Base-by-base conservation (phyloP, 2,888 invertebrate species). In the Apoda limacodes region DNA sequence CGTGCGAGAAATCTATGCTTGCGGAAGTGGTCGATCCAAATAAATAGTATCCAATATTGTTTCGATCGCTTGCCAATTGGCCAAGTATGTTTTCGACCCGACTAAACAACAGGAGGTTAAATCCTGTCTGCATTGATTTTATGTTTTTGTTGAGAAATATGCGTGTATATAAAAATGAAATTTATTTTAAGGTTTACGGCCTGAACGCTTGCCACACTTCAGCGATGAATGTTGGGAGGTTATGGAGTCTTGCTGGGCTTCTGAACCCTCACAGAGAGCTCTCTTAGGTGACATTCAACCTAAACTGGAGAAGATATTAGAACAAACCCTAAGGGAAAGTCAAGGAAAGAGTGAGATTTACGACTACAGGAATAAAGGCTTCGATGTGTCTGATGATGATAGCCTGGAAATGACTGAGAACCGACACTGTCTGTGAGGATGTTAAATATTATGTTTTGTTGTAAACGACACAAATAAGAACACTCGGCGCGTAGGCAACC, bases 141-240 rank as follows among this genome's bases (percentile, higher is more conserved):
- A n/a, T n/a, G n/a, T n/a, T n/a, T n/a, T n/a, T n/a, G n/a, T n/a
- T n/a, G n/a, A n/a, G n/a, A n/a, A n/a, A n/a, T n/a, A n/a, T n/a
- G n/a, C n/a, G n/a, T n/a, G n/a, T n/a, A n/a, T n/a, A n/a, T n/a
- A n/a, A n/a, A n/a, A n/a, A n/a, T n/a, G n/a, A n/a, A n/a, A n/a
- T n/a, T n/a, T n/a, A n/a, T n/a, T n/a, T n/a, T n/a, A n/a, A 93
- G 93, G 93, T 30, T 84, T 89, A 6, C 82, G 94, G 4, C 94
- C 94, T 2, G 93, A 94, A 60, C 84, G 89, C 29, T 70, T 93
- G 9, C 74, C 87, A 0, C 80, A 85, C 40, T 93, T 93, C 70
- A 84, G 88, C 25, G 86, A 88, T 35, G 87, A 88, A 13, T 93
- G 93, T 55, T 94, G 93, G 93, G 76, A 83, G 25, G 70, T 94